Evolutionary conservation across 2,113 vertebrate species (phyloP).

Genomic region (Elephas maximus): DNA sequence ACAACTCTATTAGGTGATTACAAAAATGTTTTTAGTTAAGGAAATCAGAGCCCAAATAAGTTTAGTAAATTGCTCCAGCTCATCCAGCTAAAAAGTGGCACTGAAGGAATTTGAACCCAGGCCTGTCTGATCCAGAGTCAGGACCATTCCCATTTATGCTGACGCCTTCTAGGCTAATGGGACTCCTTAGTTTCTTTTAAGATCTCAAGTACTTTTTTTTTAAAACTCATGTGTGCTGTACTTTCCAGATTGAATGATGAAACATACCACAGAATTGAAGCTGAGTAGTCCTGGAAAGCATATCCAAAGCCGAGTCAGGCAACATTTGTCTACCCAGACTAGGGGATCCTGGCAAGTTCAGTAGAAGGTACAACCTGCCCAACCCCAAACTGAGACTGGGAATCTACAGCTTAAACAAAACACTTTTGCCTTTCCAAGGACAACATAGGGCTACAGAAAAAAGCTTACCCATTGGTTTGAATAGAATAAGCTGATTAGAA

Average conservation of each 20-base stretch:
- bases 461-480: background rate
- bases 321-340: background rate
- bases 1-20: background rate
- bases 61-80: background rate
- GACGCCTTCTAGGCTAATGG: background rate
- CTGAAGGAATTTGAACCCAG: background rate
- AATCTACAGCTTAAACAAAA: background rate
- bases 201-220: background rate
- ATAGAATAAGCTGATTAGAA: background rate
- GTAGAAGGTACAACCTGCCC: background rate
- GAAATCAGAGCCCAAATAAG: background rate
- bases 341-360: too few relatives aligned
- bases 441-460: background rate
- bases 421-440: background rate
- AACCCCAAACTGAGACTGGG: background rate
- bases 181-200: background rate
- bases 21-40: background rate
- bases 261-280: background rate
- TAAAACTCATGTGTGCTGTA: background rate
- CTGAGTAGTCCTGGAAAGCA: background rate
- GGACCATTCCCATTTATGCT: too few relatives aligned
- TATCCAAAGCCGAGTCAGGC: background rate
- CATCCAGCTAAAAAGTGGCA: background rate
- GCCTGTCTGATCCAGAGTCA: background rate
- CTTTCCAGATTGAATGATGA: background rate